A percentile compares a stretch with the other conserved stretches of the same genome.
These are phyloP conservation scores for Agriopis marginaria DNA, from an alignment of 2,888 invertebrate species.

Conservation along the genomic window DNA sequence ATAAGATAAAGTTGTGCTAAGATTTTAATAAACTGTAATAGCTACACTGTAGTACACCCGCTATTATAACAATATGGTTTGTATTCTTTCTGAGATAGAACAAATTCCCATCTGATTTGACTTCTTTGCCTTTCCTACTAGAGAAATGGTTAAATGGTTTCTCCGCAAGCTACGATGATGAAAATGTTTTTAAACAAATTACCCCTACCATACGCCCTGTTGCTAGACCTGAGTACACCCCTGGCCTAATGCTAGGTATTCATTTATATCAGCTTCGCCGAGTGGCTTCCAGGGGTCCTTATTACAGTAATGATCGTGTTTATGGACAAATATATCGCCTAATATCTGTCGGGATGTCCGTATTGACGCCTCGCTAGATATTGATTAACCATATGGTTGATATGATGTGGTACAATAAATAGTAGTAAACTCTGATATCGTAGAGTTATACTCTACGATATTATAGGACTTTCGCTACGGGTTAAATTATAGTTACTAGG, in stretches of 20 bases:
- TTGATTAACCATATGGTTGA: slow-evolving; percentile 21
- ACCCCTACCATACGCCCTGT: neutral
- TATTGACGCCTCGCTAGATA: slow-evolving; percentile 10
- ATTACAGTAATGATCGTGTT: slow-evolving; percentile 30
- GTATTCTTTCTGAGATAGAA: no score
- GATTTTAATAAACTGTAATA: no score
- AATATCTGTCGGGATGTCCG: slow-evolving; percentile 25
- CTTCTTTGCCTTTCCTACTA: no score
- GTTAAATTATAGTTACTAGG: neutral
- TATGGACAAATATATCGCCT: slow-evolving; percentile 24
- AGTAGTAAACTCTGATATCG: neutral
- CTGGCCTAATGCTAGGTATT: slow-evolving; percentile 14
- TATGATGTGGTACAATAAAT: slow-evolving; percentile 6
- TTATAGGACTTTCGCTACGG: neutral
- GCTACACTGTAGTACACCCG: no score
- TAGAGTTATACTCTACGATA: no score
- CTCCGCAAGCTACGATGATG: no score
- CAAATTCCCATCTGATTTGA: no score
- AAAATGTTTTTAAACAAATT: neutral
- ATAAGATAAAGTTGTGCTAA: no score
- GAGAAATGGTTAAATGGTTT: no score
- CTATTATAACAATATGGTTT: no score
- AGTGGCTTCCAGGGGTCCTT: slow-evolving; percentile 27
- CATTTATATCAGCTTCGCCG: slow-evolving; percentile 8
- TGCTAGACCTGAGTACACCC: slow-evolving; percentile 6